These are phyloP conservation scores for Drosophila biarmipes DNA, from an alignment of 1,140 invertebrate genomes.

Conservation along the genomic window DNA sequence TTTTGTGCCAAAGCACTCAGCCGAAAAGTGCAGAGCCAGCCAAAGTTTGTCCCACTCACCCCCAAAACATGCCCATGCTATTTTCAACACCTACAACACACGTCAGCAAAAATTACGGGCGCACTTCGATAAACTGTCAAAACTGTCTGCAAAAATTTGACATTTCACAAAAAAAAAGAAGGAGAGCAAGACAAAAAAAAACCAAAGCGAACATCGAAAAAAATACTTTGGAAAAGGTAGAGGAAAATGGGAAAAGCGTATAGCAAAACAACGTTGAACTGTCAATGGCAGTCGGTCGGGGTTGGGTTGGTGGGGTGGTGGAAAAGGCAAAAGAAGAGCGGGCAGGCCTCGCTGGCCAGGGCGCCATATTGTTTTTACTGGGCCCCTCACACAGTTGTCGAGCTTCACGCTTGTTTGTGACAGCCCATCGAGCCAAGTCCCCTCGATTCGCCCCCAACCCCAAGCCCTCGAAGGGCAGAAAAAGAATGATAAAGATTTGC, in stretches of 20 bases:
- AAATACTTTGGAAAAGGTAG: constrained; percentile 41
- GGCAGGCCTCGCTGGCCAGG: constrained; percentile 49
- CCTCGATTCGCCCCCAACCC: not conserved
- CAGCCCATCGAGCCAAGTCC: constrained; percentile 45
- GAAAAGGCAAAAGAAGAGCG: not conserved
- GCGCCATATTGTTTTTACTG: constrained; percentile 82
- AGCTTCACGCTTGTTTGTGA: constrained; percentile 81
- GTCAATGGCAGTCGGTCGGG: constrained; percentile 71
- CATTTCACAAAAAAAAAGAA: constrained; percentile 64
- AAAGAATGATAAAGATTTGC: constrained; percentile 76
- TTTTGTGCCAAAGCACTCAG: constrained; percentile 57
- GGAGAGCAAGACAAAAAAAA: not conserved
- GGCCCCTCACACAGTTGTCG: constrained; percentile 68
- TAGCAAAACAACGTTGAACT: constrained; percentile 75
- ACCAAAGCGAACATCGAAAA: constrained; percentile 19
- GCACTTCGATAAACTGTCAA: constrained; percentile 83
- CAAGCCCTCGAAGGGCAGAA: not conserved
- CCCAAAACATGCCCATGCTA: constrained; percentile 14
- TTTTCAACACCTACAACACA: constrained; percentile 77
- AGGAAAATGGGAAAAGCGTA: constrained; percentile 50
- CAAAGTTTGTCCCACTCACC: constrained; percentile 42
- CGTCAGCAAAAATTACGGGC: constrained; percentile 78
- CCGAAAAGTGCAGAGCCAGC: constrained; percentile 66
- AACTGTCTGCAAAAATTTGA: constrained; percentile 83
- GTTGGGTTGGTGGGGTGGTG: constrained; percentile 6